These are phyloP conservation scores for Caenorhabditis sinica DNA, from an alignment of 2,888 invertebrate genomes.

Conservation along the genomic window DNA sequence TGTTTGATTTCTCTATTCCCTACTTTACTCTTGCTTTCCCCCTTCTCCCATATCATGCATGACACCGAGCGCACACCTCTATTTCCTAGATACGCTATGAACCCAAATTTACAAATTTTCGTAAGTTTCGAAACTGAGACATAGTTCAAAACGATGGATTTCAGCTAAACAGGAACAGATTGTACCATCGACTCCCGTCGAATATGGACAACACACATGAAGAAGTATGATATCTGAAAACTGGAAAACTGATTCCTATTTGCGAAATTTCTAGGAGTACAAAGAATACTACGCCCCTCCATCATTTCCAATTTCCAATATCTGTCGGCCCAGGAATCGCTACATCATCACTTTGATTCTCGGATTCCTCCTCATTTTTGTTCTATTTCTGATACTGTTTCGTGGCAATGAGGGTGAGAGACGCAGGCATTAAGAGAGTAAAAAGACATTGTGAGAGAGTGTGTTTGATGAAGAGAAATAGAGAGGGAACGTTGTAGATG, in stretches of 20 bases:
- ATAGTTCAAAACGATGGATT: background rate
- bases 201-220: conserved; percentile 41
- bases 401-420: conserved; percentile 57
- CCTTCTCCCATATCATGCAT: conserved; percentile 18
- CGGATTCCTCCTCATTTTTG: conserved; percentile 37
- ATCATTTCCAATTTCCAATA: conserved; percentile 6
- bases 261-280: conserved; percentile 36
- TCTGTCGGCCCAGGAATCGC: conserved; percentile 32
- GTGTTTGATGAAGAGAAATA: conserved; percentile 3
- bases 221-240: conserved; percentile 17
- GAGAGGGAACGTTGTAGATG: background rate
- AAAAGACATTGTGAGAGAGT: background rate
- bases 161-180: conserved; percentile 37
- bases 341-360: conserved; percentile 15
- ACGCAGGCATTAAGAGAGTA: conserved; percentile 18
- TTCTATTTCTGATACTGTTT: conserved; percentile 51
- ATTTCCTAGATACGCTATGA: conserved; percentile 52
- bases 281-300: conserved; percentile 35
- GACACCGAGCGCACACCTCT: conserved; percentile 37
- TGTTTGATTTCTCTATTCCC: conserved; percentile 4
- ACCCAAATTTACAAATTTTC: conserved; percentile 56
- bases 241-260: background rate
- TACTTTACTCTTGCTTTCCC: conserved; percentile 3
- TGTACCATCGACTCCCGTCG: conserved; percentile 36
- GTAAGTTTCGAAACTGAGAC: conserved; percentile 32